Evolutionary conservation across 2,113 vertebrate genomes (phyloP).

Genomic region (Nyctereutes procyonoides): DNA sequence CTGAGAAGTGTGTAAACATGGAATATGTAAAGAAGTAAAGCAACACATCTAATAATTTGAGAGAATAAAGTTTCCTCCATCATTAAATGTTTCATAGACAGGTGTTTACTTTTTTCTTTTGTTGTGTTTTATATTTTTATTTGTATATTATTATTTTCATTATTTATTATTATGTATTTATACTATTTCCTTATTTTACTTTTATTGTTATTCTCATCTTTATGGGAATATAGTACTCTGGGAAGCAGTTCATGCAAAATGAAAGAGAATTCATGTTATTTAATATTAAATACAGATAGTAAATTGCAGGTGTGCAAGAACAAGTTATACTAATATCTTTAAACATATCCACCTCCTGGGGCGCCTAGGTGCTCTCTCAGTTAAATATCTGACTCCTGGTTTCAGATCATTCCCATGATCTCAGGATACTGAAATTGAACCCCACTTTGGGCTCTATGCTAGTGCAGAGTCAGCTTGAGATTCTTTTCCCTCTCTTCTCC

Average conservation of each 20-base stretch:
- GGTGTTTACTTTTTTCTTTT: not conserved
- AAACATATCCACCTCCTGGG: not conserved
- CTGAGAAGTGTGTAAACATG: not conserved
- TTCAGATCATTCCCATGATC: no score
- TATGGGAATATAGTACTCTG: not conserved
- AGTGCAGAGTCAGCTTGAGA: no score
- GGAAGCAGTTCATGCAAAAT: not conserved
- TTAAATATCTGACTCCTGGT: no score
- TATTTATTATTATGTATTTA: not conserved
- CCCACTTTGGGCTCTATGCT: no score
- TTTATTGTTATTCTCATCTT: not conserved
- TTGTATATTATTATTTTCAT: not conserved
- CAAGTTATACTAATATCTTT: not conserved
- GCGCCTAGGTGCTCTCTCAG: no score
- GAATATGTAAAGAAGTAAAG: not conserved
- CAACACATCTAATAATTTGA: not conserved
- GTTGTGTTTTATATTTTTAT: not conserved
- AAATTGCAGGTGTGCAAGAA: not conserved
- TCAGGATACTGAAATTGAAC: no score
- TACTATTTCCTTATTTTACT: not conserved
- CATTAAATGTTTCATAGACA: not conserved
- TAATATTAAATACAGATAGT: not conserved
- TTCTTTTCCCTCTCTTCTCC: no score
- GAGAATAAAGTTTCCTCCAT: not conserved
- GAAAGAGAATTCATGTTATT: not conserved